Evolutionary conservation across 2,113 vertebrate genomes (phyloP), one percentile per base, ranked within the genome.

Genomic region (Megaceryle torquata): DNA sequence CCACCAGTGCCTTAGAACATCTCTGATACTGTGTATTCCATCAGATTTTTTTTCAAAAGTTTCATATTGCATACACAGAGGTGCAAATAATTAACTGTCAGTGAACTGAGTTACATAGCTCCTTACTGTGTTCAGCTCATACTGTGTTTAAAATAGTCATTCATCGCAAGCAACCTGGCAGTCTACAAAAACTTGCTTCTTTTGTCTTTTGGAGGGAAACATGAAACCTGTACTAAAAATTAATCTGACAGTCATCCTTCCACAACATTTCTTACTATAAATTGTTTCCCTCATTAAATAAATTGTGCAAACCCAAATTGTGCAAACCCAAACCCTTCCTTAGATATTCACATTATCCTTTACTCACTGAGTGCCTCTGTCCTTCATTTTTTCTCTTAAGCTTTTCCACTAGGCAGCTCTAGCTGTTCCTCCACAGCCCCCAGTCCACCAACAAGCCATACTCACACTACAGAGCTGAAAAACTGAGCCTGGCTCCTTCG

Each of bases 91-190:
- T n/a, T 18, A 85, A 76, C 35, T 11, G 6, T 16, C 39, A 72
- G 26, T 28, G 5, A 83, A 81, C 11, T 48, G 15, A 71, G 17
- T 39, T 63, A 64, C 0, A 0, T 1, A 77, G 31, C 68, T 71
- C 22, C 54, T 41, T 14, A 63, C 33, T 79, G 67, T 60, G 46
- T 35, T 71, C 35, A 61, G 20, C 22, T 71, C 11, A 13, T 12
- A 61, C 6, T 22, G 16, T 14, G 35, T 28, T 85, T 64, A 60
- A 93, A 51, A 26, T 8, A 84, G 17, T 37, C 76, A 64, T 35
- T 92, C 4, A 89, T 29, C 24, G 61, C 29, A 59, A 91, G 16
- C 44, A 91, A 56, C 12, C 44, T 20, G 29, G 61, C 29, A 77
- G 24, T 48, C 48, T 33, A 81, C 24, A 78, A 86, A 70, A 78